Evolutionary conservation across 2,113 vertebrate species (phyloP).

Genomic region (Fregata magnificens): DNA sequence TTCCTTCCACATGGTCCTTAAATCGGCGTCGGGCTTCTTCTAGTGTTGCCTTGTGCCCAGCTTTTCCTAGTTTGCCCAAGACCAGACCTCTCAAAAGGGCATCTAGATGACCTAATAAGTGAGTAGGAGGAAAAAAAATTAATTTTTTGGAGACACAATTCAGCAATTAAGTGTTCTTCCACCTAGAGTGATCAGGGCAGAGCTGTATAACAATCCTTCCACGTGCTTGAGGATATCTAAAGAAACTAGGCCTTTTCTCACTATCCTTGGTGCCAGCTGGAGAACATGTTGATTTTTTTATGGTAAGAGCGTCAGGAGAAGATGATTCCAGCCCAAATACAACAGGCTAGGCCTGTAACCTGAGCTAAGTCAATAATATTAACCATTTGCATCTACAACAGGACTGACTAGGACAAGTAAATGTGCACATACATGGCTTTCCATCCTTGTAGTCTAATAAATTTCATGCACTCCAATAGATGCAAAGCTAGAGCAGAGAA

Average conservation of each 20-base stretch:
- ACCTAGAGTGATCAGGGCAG: neutral
- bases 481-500: neutral
- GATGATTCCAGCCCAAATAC: neutral
- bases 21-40: conserved; percentile 95
- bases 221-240: neutral
- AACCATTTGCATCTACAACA: neutral
- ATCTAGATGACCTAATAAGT: conserved; percentile 86
- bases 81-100: conserved; percentile 92
- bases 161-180: neutral
- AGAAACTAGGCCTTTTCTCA: neutral
- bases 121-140: neutral
- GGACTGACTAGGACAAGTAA: neutral
- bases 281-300: neutral
- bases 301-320: neutral
- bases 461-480: neutral
- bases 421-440: rapidly evolving
- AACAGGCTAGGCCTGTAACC: neutral
- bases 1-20: conserved; percentile 94
- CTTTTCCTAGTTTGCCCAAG: conserved; percentile 93
- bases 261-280: neutral
- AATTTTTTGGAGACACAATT: neutral
- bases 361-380: neutral
- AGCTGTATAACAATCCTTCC: neutral
- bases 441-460: neutral
- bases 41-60: conserved; percentile 92